Base-by-base conservation (phyloP, 2,113 vertebrate species). In the Scopus umbretta region DNA sequence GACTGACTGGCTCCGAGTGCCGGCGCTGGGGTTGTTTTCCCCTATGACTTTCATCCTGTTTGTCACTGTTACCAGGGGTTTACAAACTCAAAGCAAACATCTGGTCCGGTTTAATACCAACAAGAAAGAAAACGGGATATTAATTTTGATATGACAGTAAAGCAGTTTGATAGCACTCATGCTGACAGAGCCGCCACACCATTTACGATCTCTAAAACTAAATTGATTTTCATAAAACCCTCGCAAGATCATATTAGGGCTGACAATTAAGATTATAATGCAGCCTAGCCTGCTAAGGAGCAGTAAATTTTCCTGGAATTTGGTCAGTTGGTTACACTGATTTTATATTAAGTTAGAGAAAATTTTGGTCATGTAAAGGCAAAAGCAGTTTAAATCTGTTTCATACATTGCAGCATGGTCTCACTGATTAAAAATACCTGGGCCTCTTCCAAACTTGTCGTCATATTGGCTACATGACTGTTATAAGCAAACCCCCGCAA, bases 401-500 rank as follows among this genome's bases (percentile, higher is more conserved):
- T 97, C 94, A 95, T 97, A 91, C 88, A 80, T 29, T 88, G 91
- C 50, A 90, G 88, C 68, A 74, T 53, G 73, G 82, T 95, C 95
- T 95, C 83, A 49, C 87, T 98, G 97, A 98, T 98, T 98, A 98
- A 98, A 98, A 98, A 97, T 97, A 96, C 83, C 92, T 97, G 97
- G 97, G 73, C n/a, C 63, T 90, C 32, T 92, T 97, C 97, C 98
- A 98, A 97, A 90, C 53, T 70, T 97, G 94, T 96, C 93, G 56
- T 98, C 97, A 97, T 97, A 62, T 91, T 97, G 97, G 96, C 97
- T 97, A 82, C 80, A 96, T 72, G 90, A 93, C 91, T 95, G 74
- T 84, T 96, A 94, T 59, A 97, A 97, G 97, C 94, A 97, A 97
- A 96, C 86, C 89, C 94, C 94, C 7, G 40, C 94, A 95, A 97